Conservation (phyloP, 1,140 invertebrate species). For the Caerostris darwini region DNA sequence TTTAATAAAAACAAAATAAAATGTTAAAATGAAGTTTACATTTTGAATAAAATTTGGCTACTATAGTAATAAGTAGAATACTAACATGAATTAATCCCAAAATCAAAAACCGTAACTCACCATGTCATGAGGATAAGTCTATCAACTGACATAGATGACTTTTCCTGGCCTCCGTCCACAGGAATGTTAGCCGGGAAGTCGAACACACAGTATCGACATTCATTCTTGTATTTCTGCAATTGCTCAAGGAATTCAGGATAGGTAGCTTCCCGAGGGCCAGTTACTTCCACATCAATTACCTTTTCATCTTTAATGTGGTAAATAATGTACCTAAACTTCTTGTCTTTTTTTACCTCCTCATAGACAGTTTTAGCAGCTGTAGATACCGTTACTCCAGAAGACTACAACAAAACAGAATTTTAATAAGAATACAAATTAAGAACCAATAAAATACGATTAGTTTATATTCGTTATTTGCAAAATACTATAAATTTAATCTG, state of each 20-base stretch:
- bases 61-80: neutral
- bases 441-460: too few relatives aligned
- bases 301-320: constrained; percentile 97
- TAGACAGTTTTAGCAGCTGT: constrained; percentile 96
- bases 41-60: neutral
- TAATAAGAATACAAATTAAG: too few relatives aligned
- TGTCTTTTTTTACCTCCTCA: constrained; percentile 98
- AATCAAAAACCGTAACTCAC: constrained; percentile 85
- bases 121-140: constrained; percentile 96
- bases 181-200: constrained; percentile 86
- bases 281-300: constrained; percentile 82
- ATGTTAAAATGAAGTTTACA: neutral
- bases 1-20: too few relatives aligned
- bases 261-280: constrained; percentile 89
- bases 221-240: constrained; percentile 92
- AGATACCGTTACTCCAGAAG: constrained; percentile 96
- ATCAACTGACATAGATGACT: constrained; percentile 80
- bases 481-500: too few relatives aligned
- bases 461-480: too few relatives aligned
- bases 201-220: constrained; percentile 92
- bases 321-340: constrained; percentile 97
- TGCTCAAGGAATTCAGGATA: constrained; percentile 95
- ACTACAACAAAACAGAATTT: constrained; percentile 84
- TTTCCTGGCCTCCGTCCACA: constrained; percentile 79
- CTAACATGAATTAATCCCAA: neutral